These are phyloP conservation scores for Harlomillsia oculata DNA, from an alignment of 1,140 invertebrate species.

Conservation along the genomic window DNA sequence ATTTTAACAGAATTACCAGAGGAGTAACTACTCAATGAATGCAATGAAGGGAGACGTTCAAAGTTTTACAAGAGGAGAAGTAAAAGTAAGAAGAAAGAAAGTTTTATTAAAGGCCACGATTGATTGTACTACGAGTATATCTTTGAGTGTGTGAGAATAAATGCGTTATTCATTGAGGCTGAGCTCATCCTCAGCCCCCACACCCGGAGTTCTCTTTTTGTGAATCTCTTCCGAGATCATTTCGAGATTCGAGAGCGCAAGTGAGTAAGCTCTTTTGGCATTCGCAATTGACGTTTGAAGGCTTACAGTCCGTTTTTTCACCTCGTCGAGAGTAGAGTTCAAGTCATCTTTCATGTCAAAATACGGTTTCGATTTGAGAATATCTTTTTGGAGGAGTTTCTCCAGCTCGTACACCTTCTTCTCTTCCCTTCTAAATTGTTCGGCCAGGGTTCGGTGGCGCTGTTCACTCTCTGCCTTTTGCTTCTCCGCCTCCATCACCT, in stretches of 20 bases:
- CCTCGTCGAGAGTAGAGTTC: constrained; percentile 42
- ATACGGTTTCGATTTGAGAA: constrained; percentile 60
- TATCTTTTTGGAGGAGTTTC: constrained; percentile 63
- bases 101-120: constrained; percentile 10
- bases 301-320: constrained; percentile 42
- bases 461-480: constrained; percentile 74
- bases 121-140: constrained; percentile 9
- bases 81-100: constrained; percentile 10
- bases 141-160: neutral
- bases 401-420: constrained; percentile 64
- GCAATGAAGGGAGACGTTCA: no score
- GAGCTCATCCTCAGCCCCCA: constrained; percentile 61
- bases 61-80: no score
- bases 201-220: constrained; percentile 65
- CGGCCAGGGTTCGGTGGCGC: constrained; percentile 70
- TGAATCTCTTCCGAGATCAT: constrained; percentile 51
- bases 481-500: constrained; percentile 90
- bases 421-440: constrained; percentile 64
- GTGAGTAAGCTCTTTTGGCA: constrained; percentile 44
- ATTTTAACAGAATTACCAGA: no score
- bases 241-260: constrained; percentile 44
- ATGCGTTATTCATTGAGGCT: constrained; percentile 9
- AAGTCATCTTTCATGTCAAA: constrained; percentile 46
- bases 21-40: no score
- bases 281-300: constrained; percentile 42